Base-by-base conservation (phyloP, 2,888 invertebrate species). In the Eupeodes luniger region DNA sequence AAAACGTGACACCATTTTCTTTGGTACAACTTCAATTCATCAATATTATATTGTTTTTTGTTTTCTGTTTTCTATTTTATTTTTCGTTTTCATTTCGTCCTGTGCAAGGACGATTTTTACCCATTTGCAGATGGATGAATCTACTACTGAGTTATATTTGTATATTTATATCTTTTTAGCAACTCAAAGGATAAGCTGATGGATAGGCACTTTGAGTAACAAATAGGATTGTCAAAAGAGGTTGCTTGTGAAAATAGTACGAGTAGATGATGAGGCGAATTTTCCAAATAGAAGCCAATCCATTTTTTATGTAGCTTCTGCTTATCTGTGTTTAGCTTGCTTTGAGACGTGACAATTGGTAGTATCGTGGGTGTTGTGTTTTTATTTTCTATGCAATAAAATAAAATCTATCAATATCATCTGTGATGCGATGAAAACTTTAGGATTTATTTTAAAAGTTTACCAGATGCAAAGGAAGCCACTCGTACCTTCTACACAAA, bases 1-100 rank as follows among this genome's bases (percentile, higher is more conserved):
- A 84, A 69, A 79, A 84, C 84, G 84, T 84, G 84, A 84, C 84
- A 57, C 53, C 74, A 75, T 67, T 62, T 55, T 49, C 6, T 66
- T 40, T 61, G 55, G 55, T 27, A 16, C 74, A 47, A 53, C 62
- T 75, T 80, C 75, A n/a, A 75, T 70, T 55, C 55, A 57, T 84
- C 75, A 80, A 75, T 75, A 84, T 80, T 64, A 80, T 79, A 44
- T 19, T 16, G 36, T 53, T 2, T 69, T 36, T 53, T 11, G 44
- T 19, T 36, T n/a, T 69, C 4, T 57, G 0, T 19, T 19, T 0
- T 19, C 19, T 19, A 19, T 34, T 36, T 59, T 7, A 5, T 34
- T 12, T 5, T 53, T 53, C 6, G 6, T 53, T 59, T 40, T 16
- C 40, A 10, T 19, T 70, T 53, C 16, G 11, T 36, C 55, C 44